These are phyloP conservation scores for Guaruba guarouba DNA, from an alignment of 2,113 vertebrate species.

Conservation along the genomic window DNA sequence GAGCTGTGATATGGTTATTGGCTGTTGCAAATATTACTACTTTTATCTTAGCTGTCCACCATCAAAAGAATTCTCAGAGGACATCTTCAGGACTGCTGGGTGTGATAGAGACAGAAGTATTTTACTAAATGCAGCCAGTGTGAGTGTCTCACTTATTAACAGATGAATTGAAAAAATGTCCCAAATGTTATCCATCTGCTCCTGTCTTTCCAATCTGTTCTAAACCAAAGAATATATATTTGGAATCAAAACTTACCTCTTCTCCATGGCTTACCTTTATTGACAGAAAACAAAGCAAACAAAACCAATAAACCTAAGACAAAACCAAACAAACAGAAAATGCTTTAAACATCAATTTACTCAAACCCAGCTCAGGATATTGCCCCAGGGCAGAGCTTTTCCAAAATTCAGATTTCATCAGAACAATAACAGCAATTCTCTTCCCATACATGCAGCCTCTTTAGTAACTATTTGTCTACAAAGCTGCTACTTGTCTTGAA, in stretches of 20 bases:
- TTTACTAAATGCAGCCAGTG: not conserved
- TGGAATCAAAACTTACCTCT: not conserved
- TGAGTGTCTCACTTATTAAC: conserved; percentile 34
- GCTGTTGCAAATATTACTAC: not conserved
- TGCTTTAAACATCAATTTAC: not conserved
- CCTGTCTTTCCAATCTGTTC: conserved; percentile 14
- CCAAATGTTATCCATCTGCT: conserved; percentile 59
- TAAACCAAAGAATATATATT: not conserved
- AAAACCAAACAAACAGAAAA: not conserved
- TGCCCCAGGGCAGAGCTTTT: not conserved
- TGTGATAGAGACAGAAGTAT: conserved; percentile 22
- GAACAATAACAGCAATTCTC: not conserved
- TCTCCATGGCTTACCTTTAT: not conserved
- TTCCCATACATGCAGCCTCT: not conserved
- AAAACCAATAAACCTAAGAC: not conserved
- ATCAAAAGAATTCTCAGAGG: not conserved
- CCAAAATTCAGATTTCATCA: not conserved
- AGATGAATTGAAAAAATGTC: conserved; percentile 59
- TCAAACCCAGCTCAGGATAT: not conserved
- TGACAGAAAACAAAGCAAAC: not conserved
- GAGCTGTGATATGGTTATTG: not conserved
- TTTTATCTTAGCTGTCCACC: conserved; percentile 1
- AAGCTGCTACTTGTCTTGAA: not conserved
- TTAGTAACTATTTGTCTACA: not conserved
- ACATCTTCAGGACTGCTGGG: conserved; percentile 5